Percentiles rank a stretch among this genome's conserved stretches.
Conservation (phyloP, 2,113 vertebrate genomes). For the Oplegnathus fasciatus region DNA sequence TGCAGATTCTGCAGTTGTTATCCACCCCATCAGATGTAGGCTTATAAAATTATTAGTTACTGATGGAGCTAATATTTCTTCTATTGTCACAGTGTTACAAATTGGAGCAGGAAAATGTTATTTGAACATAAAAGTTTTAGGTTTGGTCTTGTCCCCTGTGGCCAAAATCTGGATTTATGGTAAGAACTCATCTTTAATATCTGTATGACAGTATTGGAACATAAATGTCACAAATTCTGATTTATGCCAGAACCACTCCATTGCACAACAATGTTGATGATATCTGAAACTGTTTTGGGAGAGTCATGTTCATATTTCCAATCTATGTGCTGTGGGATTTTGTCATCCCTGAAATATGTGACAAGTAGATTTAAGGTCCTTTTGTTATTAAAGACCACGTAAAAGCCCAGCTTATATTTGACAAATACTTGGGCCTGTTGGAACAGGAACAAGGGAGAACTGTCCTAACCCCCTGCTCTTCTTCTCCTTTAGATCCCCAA, state of each 20-base stretch:
- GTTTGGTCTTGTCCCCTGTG: background rate
- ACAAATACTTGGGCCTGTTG: conserved; percentile 76
- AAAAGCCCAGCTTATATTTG: conserved; percentile 54
- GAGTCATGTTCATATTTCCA: conserved; percentile 28
- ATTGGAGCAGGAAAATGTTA: background rate
- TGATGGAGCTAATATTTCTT: background rate
- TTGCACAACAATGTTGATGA: background rate
- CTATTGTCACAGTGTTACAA: background rate
- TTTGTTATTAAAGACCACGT: conserved; percentile 70
- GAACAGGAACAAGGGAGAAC: conserved; percentile 60
- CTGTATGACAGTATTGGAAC: background rate
- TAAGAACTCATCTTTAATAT: background rate
- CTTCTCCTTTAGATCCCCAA: conserved; percentile 19
- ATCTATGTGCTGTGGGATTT: conserved; percentile 19
- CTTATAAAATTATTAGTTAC: background rate
- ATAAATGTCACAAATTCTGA: conserved; percentile 41
- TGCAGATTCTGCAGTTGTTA: background rate
- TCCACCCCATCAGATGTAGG: background rate
- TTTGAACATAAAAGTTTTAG: background rate
- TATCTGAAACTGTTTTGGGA: conserved; percentile 31
- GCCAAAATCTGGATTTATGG: conserved; percentile 14
- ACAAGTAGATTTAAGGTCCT: conserved; percentile 65
- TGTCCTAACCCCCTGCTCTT: conserved; percentile 39
- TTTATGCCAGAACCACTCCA: background rate
- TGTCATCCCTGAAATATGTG: conserved; percentile 64